These are phyloP conservation scores for Stichopus horrens DNA, from an alignment of 53 echinoderm and acorn worm species.

Conservation along the genomic window DNA sequence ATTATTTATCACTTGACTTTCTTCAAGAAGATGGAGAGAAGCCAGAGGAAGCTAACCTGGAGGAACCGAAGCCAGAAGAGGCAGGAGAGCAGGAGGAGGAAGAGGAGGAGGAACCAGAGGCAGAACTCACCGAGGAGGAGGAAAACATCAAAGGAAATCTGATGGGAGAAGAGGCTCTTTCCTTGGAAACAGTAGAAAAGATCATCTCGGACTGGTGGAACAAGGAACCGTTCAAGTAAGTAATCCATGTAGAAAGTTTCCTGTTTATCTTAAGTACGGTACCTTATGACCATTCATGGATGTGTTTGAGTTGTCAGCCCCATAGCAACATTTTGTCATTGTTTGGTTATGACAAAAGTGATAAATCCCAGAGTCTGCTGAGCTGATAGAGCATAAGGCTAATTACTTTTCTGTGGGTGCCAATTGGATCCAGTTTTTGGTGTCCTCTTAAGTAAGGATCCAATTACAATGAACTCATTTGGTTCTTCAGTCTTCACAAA, in stretches of 20 bases:
- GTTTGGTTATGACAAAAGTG: background rate
- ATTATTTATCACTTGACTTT: too few species aligned
- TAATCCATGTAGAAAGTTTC: background rate
- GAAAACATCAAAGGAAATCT: conserved; percentile 95
- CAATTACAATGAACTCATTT: too few species aligned
- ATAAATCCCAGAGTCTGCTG: background rate
- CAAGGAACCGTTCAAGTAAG: conserved; percentile 91
- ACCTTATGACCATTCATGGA: too few species aligned
- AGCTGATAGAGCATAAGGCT: too few species aligned
- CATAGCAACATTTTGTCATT: too few species aligned
- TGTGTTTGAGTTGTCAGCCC: too few species aligned
- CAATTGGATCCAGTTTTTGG: too few species aligned
- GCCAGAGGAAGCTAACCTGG: conserved; percentile 47
- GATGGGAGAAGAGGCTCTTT: conserved; percentile 84
- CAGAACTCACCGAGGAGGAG: conserved; percentile 88
- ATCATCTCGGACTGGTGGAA: conserved; percentile 94
- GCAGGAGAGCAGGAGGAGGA: conserved; percentile 4
- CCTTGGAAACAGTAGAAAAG: conserved; percentile 76
- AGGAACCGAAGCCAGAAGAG: conserved; percentile 38
- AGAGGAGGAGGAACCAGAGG: conserved; percentile 82
- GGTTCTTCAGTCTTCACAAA: too few species aligned
- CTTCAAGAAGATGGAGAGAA: conserved; percentile 28
- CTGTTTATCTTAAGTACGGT: too few species aligned
- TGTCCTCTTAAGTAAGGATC: too few species aligned
- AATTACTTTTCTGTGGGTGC: too few species aligned